Base-by-base conservation (phyloP, 2,888 invertebrate species). In the Maniola hyperantus region DNA sequence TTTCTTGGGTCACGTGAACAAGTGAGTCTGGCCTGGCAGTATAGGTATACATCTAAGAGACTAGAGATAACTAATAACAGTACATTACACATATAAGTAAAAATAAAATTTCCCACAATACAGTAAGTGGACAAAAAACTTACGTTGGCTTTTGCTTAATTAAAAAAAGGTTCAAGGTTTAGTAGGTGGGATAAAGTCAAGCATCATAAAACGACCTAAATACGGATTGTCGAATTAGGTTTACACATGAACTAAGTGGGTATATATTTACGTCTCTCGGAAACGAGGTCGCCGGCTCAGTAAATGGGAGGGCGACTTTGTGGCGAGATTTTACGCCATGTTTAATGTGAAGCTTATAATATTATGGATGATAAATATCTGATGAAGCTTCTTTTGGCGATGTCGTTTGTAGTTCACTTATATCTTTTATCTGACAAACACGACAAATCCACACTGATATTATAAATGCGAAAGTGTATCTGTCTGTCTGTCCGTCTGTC, bases 241-340 rank as follows among this genome's bases (percentile, higher is more conserved):
- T 51, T 50, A 60, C 46, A 11, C 59, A 58, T 62, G 34, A 50
- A 58, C 26, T 36, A 46, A 13, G n/a, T 63, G 34, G 11, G 34
- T 42, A 18, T 54, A 10, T 65, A 42, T 44, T 65, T 65, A 64
- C 44, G 60, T 53, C 8, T 66, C 58, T 26, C 39, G 10, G 68
- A 64, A 68, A 66, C 33, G 59, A 55, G 68, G 68, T 46, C 68
- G 63, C 48, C 53, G 20, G 61, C 57, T 65, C n/a, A 61, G 68
- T 68, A 66, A 69, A 69, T 64, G 64, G 51, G 53, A 48, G n/a
- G 18, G 68, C 59, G 63, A 63, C 66, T 63, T 36, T 58, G 60
- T 39, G 68, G 59, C 68, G 62, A 50, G 42, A 64, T 66, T 59
- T 59, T 55, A 44, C 50, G 48, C 36, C 55, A 34, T 54, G 59